Conservation (phyloP, 2,113 vertebrate species). For the Poeciliopsis retropinna region DNA sequence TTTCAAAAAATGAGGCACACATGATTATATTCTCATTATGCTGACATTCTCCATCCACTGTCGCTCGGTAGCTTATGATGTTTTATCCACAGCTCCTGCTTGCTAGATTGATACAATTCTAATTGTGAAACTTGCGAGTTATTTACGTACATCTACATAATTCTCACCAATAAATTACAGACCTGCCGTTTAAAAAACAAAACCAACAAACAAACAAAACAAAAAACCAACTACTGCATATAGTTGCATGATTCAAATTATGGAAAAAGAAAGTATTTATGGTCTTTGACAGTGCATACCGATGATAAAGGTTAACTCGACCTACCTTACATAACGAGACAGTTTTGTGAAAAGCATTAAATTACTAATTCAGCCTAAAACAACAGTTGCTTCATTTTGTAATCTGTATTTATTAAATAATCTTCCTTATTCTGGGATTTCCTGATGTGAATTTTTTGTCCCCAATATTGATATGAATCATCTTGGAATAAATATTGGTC, state of each 20-base stretch:
- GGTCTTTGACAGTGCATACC: neutral
- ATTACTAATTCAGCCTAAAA: neutral
- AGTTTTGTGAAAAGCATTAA: neutral
- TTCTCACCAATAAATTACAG: too few species aligned
- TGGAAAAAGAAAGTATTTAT: neutral
- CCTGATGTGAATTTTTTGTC: neutral
- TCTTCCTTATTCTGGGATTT: neutral
- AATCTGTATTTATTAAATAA: neutral
- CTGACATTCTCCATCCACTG: neutral
- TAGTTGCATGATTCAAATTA: neutral
- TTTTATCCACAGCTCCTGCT: neutral
- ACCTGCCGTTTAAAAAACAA: neutral
- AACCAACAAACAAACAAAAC: too few species aligned
- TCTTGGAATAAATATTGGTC: neutral
- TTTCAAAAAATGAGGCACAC: neutral
- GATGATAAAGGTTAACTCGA: neutral
- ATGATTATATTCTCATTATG: neutral
- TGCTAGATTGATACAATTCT: neutral
- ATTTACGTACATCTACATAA: neutral
- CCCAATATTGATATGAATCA: neutral
- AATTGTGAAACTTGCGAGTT: neutral
- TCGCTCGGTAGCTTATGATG: neutral
- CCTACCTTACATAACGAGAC: neutral
- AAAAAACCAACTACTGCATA: neutral
- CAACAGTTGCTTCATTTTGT: neutral